A percentile compares a stretch with the other conserved stretches of the same genome.
phyloP scores from a whole-genome alignment of 2,797 vertebrate genomes.

The Ceryle rudis region DNA sequence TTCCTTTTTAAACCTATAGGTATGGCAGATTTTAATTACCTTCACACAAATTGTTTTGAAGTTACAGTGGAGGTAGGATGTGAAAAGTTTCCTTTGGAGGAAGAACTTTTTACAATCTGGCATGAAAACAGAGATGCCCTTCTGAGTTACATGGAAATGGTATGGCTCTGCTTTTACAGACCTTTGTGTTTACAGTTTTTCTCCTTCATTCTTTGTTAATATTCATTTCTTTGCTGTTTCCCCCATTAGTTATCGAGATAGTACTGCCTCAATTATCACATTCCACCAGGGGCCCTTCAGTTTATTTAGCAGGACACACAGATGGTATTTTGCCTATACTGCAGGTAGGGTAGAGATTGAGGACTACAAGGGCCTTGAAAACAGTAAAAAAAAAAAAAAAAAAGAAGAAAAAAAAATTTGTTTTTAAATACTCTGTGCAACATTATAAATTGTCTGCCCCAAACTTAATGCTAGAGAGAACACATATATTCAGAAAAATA shows the following conservation, averaged over 20 bases:
- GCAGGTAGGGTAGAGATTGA: background rate
- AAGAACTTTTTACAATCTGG: slow-evolving; percentile 92
- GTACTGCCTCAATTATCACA: background rate
- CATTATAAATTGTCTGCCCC: background rate
- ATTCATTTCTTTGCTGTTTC: background rate
- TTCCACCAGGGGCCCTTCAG: background rate
- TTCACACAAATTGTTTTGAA: slow-evolving; percentile 97
- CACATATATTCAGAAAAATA: background rate
- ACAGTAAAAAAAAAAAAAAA: background rate
- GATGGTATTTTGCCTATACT: background rate
- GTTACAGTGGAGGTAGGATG: slow-evolving; percentile 96
- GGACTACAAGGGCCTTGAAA: background rate
- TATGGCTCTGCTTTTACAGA: slow-evolving; percentile 58
- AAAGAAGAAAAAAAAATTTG: background rate
- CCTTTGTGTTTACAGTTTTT: background rate
- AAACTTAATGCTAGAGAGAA: background rate
- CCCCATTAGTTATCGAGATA: rapidly evolving
- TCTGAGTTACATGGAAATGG: slow-evolving; percentile 91
- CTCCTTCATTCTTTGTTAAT: background rate
- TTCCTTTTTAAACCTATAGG: slow-evolving; percentile 77
- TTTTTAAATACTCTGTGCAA: background rate
- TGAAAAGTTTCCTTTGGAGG: slow-evolving; percentile 92
- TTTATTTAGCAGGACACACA: background rate
- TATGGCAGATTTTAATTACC: slow-evolving; percentile 98
- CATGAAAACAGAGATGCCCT: slow-evolving; percentile 93